Evolutionary conservation across 1,140 invertebrate species (phyloP), one percentile per base, ranked within the genome.

Genomic region (Drosophila ficusphila): DNA sequence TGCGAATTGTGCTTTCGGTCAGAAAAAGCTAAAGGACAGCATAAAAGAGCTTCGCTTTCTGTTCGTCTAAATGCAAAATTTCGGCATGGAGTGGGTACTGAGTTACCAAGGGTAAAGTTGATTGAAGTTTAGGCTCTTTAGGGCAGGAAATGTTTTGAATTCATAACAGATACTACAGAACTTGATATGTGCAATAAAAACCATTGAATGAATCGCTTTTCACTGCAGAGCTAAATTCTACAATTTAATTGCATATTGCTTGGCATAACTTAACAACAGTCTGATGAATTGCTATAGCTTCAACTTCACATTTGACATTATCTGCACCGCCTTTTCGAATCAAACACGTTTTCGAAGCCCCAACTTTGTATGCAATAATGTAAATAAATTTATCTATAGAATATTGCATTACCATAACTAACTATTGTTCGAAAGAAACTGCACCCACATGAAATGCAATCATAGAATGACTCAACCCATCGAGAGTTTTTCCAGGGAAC

Each of bases 381-480:
- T 14, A 65, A 36, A 8, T 19, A 38, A 8, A 65, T 52, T 21
- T 33, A 67, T 67, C 8, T 27, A 47, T 65, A 18, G 11, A n/a
- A n/a, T 14, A 47, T 47, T 29, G 46, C 62, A 70, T 56, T 48
- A 68, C 67, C 67, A 70, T 57, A 70, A 56, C 49, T 47, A 56
- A 57, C 68, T 64, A 67, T 67, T 67, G 62, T 67, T 39, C 51
- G 36, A 12, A 49, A 21, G 5, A 62, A 27, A 57, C 64, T 69
- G 68, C 68, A 58, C 68, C 68, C 68, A 71, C 68, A 69, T 23
- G 9, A 12, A 18, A 9, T 9, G 46, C 11, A 61, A 21, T 64
- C 54, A 25, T 21, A 11, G 7, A 27, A 19, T 64, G 60, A 64
- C 54, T 64, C 60, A 64, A 46, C 39, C n/a, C 7, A 38, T 38